These are phyloP conservation scores for Tiliqua scincoides DNA, from an alignment of 2,113 vertebrate genomes.

Conservation along the genomic window DNA sequence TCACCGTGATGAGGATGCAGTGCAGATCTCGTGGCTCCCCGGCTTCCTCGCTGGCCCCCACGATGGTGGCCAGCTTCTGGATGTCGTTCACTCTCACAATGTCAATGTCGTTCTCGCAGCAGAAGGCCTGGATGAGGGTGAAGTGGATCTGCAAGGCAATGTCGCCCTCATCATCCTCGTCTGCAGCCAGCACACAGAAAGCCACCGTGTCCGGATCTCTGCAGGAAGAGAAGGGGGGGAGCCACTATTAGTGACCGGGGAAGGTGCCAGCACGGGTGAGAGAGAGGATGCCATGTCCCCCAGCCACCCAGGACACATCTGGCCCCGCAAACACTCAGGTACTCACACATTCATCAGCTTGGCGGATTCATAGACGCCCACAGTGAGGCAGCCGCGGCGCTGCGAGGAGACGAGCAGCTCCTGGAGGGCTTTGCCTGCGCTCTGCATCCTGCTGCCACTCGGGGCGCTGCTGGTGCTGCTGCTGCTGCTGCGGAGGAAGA, in stretches of 20 bases:
- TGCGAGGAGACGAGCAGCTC: constrained; percentile 90
- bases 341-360: constrained; percentile 99
- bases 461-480: neutral
- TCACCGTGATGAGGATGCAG: constrained; percentile 96
- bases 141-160: constrained; percentile 98
- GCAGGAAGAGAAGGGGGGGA: neutral
- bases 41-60: constrained; percentile 82
- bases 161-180: constrained; percentile 93
- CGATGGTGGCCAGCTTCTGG: constrained; percentile 85
- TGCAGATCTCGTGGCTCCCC: constrained; percentile 90
- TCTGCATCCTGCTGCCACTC: constrained; percentile 81
- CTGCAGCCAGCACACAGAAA: constrained; percentile 92
- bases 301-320: too few species aligned
- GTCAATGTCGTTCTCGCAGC: constrained; percentile 97
- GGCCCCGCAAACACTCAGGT: neutral
- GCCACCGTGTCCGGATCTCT: constrained; percentile 96
- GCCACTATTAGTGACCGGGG: neutral
- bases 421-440: constrained; percentile 89
- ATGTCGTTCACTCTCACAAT: constrained; percentile 92
- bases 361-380: constrained; percentile 96
- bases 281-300: neutral
- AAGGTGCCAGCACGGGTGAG: too few species aligned
- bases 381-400: constrained; percentile 92
- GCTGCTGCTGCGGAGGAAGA: constrained; percentile 8
- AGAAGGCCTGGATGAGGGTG: constrained; percentile 97